Percentiles rank a stretch among this genome's conserved stretches.
These are phyloP conservation scores for Drosophila bifasciata DNA, from an alignment of 1,140 invertebrate species.

Conservation along the genomic window DNA sequence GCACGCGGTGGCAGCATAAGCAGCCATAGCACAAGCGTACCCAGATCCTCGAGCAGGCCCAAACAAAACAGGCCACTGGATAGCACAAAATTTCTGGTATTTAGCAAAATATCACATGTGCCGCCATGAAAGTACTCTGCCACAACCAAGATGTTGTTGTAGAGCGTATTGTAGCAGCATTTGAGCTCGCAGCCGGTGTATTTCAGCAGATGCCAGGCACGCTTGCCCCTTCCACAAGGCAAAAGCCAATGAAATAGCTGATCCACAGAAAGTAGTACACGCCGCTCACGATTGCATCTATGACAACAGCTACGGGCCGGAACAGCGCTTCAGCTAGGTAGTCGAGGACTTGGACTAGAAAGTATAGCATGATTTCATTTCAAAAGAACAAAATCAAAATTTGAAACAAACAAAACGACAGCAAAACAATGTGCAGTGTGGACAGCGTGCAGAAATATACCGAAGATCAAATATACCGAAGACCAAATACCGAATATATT, in stretches of 20 bases:
- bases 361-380: slow-evolving; percentile 41
- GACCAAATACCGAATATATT: too few relatives aligned
- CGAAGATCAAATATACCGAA: too few relatives aligned
- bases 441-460: too few relatives aligned
- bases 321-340: slow-evolving; percentile 38
- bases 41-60: slow-evolving; percentile 40
- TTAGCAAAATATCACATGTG: slow-evolving; percentile 13
- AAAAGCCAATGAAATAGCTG: slow-evolving; percentile 57
- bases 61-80: slow-evolving; percentile 8
- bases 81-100: not conserved
- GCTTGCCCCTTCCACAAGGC: slow-evolving; percentile 33
- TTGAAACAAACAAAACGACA: slow-evolving; percentile 20
- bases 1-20: slow-evolving; percentile 40
- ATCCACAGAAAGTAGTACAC: slow-evolving; percentile 54
- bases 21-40: slow-evolving; percentile 41
- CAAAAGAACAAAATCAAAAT: slow-evolving; percentile 3
- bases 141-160: slow-evolving; percentile 5
- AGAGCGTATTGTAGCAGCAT: slow-evolving; percentile 5
- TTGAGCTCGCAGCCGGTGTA: not conserved
- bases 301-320: slow-evolving; percentile 26
- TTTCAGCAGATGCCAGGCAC: slow-evolving; percentile 27
- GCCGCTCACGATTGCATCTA: slow-evolving; percentile 24
- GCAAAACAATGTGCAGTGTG: slow-evolving; percentile 35
- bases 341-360: slow-evolving; percentile 13
- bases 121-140: slow-evolving; percentile 40